Conservation (phyloP, 2,888 invertebrate genomes). For the Autographa pulchrina region DNA sequence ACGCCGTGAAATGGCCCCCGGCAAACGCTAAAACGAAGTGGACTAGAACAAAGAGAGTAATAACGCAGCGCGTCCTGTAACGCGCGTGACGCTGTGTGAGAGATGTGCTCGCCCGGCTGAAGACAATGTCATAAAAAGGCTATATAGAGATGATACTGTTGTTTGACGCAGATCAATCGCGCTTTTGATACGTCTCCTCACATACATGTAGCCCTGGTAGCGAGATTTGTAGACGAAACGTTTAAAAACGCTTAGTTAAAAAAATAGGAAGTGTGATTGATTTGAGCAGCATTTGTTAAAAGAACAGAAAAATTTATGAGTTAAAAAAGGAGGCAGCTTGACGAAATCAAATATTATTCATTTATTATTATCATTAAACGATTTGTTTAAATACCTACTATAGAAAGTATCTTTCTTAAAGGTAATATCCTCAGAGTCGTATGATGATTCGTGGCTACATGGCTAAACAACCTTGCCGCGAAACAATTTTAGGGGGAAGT, state of each 20-base stretch:
- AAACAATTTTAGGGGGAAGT: conserved; percentile 35
- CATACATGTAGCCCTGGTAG: conserved; percentile 14
- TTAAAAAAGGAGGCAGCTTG: too few relatives aligned
- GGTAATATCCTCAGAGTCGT: background rate
- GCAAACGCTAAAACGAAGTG: background rate
- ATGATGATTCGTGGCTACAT: background rate
- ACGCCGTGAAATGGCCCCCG: background rate
- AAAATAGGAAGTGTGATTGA: background rate
- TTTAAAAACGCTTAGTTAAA: background rate
- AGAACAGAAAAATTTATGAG: too few relatives aligned
- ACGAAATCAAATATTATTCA: too few relatives aligned
- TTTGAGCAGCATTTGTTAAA: background rate
- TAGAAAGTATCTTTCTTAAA: too few relatives aligned
- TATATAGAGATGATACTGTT: background rate
- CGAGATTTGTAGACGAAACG: background rate
- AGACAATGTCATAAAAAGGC: background rate
- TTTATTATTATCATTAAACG: too few relatives aligned
- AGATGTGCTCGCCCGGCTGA: background rate
- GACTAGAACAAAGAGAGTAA: background rate
- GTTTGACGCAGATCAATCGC: conserved; percentile 7
- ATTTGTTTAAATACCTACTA: too few relatives aligned
- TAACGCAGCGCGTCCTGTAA: background rate
- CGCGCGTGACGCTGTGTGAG: background rate
- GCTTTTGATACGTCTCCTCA: conserved; percentile 41
- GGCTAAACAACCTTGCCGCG: background rate